These are phyloP conservation scores for Jaculus jaculus DNA, from an alignment of 2,113 vertebrate genomes.

Conservation along the genomic window DNA sequence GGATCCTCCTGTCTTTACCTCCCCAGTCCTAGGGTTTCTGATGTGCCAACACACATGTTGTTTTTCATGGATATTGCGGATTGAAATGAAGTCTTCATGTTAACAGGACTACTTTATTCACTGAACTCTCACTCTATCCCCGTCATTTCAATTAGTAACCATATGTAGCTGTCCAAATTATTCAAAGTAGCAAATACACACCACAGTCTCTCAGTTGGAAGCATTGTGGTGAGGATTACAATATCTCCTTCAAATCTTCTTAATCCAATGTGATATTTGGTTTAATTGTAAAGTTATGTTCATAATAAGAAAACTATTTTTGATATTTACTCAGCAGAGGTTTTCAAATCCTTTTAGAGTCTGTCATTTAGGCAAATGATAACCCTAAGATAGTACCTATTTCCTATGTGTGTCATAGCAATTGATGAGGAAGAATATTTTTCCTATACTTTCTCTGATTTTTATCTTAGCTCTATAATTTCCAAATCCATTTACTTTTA, in stretches of 20 bases:
- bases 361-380: slow-evolving; percentile 1
- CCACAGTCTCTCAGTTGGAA: background rate
- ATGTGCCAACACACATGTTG: too few relatives aligned
- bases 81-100: too few relatives aligned
- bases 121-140: too few relatives aligned
- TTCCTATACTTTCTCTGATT: background rate
- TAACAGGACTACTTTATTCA: too few relatives aligned
- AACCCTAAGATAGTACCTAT: background rate
- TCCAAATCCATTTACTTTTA: background rate
- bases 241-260: background rate
- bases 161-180: background rate
- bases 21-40: too few relatives aligned
- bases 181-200: background rate
- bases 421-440: background rate
- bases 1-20: too few relatives aligned
- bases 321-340: background rate
- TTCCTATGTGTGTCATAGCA: background rate
- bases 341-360: slow-evolving; percentile 4
- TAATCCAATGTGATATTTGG: background rate
- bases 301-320: slow-evolving; percentile 5
- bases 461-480: background rate
- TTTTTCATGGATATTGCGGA: too few relatives aligned
- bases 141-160: slow-evolving; percentile 11
- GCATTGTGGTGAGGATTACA: background rate
- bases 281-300: slow-evolving; percentile 36